phyloP scores from a whole-genome alignment of 1,140 invertebrate species.

The Lepidurus arcticus region DNA sequence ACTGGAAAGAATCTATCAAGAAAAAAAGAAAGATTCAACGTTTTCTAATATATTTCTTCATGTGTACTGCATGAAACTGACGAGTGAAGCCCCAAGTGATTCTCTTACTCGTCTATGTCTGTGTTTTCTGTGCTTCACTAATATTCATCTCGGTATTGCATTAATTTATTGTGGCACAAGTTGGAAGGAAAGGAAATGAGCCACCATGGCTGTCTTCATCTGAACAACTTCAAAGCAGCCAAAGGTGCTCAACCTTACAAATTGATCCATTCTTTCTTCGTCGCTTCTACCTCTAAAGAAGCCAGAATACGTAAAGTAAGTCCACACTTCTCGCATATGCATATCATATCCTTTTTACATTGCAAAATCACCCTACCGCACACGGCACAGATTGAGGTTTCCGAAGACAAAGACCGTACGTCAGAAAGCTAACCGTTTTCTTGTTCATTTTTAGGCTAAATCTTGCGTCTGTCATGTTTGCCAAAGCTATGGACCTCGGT shows the following conservation, averaged over 20 bases:
- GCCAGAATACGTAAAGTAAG: constrained; percentile 63
- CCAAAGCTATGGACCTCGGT: constrained; percentile 61
- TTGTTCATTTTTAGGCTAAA: constrained; percentile 55
- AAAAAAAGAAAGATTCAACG: no score
- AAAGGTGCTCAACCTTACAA: constrained; percentile 66
- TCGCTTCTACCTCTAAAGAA: constrained; percentile 62
- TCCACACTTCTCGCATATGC: constrained; percentile 29
- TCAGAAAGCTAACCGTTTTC: constrained; percentile 27
- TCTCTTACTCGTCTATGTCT: no score
- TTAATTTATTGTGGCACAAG: neutral
- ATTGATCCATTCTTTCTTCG: constrained; percentile 68
- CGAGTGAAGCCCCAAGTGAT: no score
- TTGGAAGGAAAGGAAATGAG: constrained; percentile 49
- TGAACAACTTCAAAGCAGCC: constrained; percentile 67
- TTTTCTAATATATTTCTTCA: no score
- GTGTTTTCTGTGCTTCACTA: neutral
- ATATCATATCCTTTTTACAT: constrained; percentile 30
- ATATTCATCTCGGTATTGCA: neutral
- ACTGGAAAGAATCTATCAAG: no score
- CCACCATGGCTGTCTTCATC: constrained; percentile 66
- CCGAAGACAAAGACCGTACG: constrained; percentile 23
- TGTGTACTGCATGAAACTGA: no score
- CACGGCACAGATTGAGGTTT: neutral
- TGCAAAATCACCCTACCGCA: neutral
- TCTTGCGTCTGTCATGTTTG: constrained; percentile 72